phyloP scores from a whole-genome alignment of 2,113 vertebrate genomes.

The Melanocharis versteri region DNA sequence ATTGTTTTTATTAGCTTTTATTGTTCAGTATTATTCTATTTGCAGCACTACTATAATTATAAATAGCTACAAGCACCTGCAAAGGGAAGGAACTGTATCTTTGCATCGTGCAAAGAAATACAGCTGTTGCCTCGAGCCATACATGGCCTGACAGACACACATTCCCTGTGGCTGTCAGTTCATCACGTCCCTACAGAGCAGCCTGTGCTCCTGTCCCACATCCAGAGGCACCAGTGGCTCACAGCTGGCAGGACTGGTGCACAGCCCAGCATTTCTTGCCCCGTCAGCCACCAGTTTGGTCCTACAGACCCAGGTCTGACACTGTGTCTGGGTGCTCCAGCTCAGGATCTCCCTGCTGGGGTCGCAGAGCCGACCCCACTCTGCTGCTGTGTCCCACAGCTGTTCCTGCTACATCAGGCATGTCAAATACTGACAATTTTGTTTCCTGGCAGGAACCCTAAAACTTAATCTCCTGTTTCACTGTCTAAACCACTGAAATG shows the following conservation, averaged over 20 bases:
- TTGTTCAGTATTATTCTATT: background rate
- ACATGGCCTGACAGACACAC: background rate
- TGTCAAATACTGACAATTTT: background rate
- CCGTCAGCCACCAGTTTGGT: background rate
- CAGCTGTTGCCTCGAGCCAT: background rate
- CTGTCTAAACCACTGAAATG: background rate
- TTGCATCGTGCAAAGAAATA: background rate
- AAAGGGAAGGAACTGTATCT: background rate
- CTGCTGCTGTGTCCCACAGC: background rate
- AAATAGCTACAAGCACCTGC: background rate
- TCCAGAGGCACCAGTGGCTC: background rate
- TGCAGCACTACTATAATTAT: background rate
- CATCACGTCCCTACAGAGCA: background rate
- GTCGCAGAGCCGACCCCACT: rapidly evolving
- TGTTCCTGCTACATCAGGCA: background rate
- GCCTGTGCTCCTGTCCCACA: background rate
- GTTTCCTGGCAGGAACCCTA: background rate
- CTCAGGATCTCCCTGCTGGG: background rate
- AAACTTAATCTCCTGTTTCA: background rate
- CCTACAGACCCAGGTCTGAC: background rate
- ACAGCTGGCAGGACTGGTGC: background rate
- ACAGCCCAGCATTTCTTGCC: background rate
- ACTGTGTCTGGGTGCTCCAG: background rate
- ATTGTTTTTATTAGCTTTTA: background rate
- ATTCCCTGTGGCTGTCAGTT: rapidly evolving